Evolutionary conservation across 2,113 vertebrate genomes (phyloP), one percentile per base, ranked within the genome.

Genomic region (Thalassoma bifasciatum): DNA sequence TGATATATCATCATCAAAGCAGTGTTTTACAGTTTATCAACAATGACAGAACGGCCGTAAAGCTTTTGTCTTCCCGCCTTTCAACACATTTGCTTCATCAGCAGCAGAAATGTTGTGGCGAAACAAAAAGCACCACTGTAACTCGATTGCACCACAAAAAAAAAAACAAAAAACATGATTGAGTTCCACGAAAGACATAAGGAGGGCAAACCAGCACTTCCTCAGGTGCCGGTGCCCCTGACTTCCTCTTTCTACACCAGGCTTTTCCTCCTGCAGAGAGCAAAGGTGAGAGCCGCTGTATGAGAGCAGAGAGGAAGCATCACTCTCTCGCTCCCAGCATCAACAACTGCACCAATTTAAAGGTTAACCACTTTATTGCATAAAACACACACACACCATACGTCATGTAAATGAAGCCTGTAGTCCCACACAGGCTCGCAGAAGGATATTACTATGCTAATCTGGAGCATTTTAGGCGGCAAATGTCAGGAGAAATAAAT

Each of bases 401-500:
- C 77, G 72, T 89, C 87, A 93, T 86, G 82, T 80, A 88, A 91
- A 92, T 93, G 65, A 88, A 91, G 87, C 68, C 89, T 75, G 77
- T 73, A 79, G 82, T 72, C 74, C 65, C 67, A 30, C 75, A 63
- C 58, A 4, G 76, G 65, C 86, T 80, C 71, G 23, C 56, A 81
- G 60, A 67, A 81, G 80, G 81, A 93, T 87, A 91, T 90, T 91
- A 91, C 90, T 92, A 91, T 91, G 90, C 91, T 92, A 93, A 93
- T 92, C 74, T 79, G 57, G 75, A 81, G 83, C 86, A 87, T 92
- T 91, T 89, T 91, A 81, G 88, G 83, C 91, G 82, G 86, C 88
- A 92, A 93, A 93, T 91, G 91, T 93, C 91, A 92, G 81, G 88
- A 84, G 83, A 91, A 92, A 92, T 88, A 77, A 90, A 91, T 92